phyloP scores from a whole-genome alignment of 2,888 invertebrate species.

The Unio delphinus region DNA sequence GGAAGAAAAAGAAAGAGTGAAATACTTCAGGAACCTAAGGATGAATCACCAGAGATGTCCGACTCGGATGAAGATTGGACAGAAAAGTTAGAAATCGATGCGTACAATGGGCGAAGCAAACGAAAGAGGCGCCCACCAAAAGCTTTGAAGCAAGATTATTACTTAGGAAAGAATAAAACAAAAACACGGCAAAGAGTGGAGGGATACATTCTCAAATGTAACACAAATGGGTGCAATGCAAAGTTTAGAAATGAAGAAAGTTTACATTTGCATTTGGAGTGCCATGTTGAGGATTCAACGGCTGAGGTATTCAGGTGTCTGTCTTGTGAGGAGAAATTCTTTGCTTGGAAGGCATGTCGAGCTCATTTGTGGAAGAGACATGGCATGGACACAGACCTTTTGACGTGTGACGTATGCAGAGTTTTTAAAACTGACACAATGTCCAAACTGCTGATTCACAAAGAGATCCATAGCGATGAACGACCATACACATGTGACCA shows the following conservation, averaged over 20 bases:
- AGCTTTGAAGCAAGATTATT: constrained; percentile 57
- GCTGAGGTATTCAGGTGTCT: constrained; percentile 75
- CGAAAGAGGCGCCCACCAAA: constrained; percentile 54
- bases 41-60: constrained; percentile 35
- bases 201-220: constrained; percentile 38
- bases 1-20: constrained; percentile 39
- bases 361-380: constrained; percentile 82
- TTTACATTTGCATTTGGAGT: constrained; percentile 79
- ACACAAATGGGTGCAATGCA: constrained; percentile 40
- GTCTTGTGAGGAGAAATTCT: constrained; percentile 77
- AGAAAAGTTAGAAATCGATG: constrained; percentile 27
- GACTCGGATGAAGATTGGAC: constrained; percentile 52
- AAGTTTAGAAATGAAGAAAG: constrained; percentile 76
- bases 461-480: constrained; percentile 76
- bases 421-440: constrained; percentile 69
- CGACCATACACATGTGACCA: constrained; percentile 67
- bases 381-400: constrained; percentile 84
- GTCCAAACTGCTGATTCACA: constrained; percentile 81
- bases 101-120: constrained; percentile 36
- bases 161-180: constrained; percentile 43
- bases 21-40: constrained; percentile 10
- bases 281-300: constrained; percentile 73
- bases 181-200: constrained; percentile 5
- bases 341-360: constrained; percentile 79
- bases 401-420: constrained; percentile 76